Conservation (phyloP, 30 jellyfish, hydroid and myxozoan genomes). For the Hydractinia symbiolongicarpus region DNA sequence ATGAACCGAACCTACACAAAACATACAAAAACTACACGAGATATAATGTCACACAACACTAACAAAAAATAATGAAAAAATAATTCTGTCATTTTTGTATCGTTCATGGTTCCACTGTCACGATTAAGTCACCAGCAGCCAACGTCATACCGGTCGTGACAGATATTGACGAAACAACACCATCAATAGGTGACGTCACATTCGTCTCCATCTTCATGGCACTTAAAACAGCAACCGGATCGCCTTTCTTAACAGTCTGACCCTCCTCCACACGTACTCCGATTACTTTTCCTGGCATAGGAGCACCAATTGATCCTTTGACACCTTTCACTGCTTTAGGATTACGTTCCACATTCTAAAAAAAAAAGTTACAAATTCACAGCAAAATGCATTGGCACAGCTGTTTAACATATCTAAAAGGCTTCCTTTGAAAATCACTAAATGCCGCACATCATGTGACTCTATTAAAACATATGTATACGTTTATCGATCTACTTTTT, state of each 20-base stretch:
- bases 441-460: too few species aligned
- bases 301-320: constrained; percentile 95
- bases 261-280: constrained; percentile 89
- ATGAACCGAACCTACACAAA: too few species aligned
- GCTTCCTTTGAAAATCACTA: too few species aligned
- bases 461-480: too few species aligned
- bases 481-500: too few species aligned
- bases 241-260: constrained; percentile 80
- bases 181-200: constrained; percentile 90
- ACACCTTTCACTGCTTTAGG: constrained; percentile 95
- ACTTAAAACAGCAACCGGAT: constrained; percentile 82
- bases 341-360: constrained; percentile 77
- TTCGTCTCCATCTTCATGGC: constrained; percentile 99
- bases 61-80: too few species aligned
- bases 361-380: constrained; percentile 3
- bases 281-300: constrained; percentile 99
- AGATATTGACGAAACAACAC: constrained; percentile 64
- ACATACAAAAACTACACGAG: too few species aligned
- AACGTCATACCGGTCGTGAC: constrained; percentile 58
- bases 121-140: constrained; percentile 90
- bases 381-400: background rate
- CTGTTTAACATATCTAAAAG: too few species aligned
- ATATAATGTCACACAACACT: too few species aligned
- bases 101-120: constrained; percentile 60
- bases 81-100: too few species aligned